Evolutionary conservation across 2,797 vertebrate species (phyloP).

Genomic region (Caiman crocodilus): DNA sequence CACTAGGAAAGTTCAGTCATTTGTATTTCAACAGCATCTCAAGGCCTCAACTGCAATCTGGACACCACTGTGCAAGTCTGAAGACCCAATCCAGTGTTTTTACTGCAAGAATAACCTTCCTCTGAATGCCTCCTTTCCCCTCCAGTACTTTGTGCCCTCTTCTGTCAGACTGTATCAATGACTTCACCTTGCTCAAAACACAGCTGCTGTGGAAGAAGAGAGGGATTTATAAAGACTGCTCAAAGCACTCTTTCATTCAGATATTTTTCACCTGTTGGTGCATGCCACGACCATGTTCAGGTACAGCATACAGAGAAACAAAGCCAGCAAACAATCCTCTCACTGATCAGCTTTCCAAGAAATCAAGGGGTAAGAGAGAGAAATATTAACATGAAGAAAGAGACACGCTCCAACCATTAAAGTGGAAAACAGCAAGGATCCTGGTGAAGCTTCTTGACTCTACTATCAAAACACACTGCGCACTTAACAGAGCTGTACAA

Average conservation of each 20-base stretch:
- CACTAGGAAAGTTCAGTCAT: background rate
- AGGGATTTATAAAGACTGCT: background rate
- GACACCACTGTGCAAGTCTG: too few relatives aligned
- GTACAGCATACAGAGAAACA: background rate
- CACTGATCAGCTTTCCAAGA: background rate
- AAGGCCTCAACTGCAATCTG: background rate
- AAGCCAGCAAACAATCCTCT: background rate
- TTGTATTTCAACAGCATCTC: background rate
- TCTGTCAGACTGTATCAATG: background rate
- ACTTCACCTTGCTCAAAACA: background rate
- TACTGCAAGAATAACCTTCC: background rate
- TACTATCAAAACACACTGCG: fast-evolving
- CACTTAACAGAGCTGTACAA: background rate
- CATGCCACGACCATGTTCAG: background rate
- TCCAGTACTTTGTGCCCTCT: background rate
- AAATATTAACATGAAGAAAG: background rate
- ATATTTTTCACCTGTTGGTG: background rate
- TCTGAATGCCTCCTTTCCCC: background rate
- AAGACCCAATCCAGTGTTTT: background rate
- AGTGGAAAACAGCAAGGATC: background rate
- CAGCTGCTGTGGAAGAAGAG: background rate
- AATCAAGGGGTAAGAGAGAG: background rate
- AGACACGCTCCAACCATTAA: background rate
- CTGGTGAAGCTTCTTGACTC: background rate
- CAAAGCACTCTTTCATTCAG: background rate